Base-by-base conservation (phyloP, 2,113 vertebrate species). In the Myrmecophaga tridactyla region DNA sequence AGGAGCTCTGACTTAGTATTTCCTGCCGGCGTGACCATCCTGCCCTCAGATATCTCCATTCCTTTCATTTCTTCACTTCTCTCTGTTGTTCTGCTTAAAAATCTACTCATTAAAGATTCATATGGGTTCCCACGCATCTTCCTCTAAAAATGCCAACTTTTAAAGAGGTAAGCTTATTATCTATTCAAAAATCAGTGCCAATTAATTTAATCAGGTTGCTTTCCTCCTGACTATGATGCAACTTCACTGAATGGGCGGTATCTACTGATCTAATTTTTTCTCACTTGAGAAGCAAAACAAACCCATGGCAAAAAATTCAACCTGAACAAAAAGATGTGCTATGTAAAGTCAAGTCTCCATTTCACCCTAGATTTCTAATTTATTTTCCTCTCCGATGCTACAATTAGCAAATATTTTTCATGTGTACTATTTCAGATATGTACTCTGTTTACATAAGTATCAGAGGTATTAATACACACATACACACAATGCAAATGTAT, bases 251-350 rank as follows among this genome's bases (percentile, higher is more conserved):
- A 41, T 10, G 10, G 25, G 27, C 94, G 21, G n/a, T 6, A 58
- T 80, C 70, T 77, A 69, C n/a, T 75, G 89, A 80, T n/a, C 62
- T 88, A 25, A 36, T 56, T 94, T 93, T 70, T 86, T 86, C 18
- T 88, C 31, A 41, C 36, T 95, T 23, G 36, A 94, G 48, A 86
- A 95, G 82, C 86, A 58, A 92, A 83, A 78, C 31, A 77, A n/a
- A 41, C 4, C 72, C 51, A 60, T 53, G 84, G n/a, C 70, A 91
- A 96, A 94, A 88, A 41, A 60, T 88, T 78, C 34, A 63, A 41
- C 41, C 6, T 31, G n/a, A 80, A 83, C 11, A 87, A 62, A 84
- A 84, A 29, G n/a, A 78, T 70, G 43, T 13, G n/a, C 14, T 31
- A 14, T 25, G n/a, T 58, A 89, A 86, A 65, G 8, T 56, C 51